Conservation (phyloP, 2,113 vertebrate species). For the Connochaetes taurinus region DNA sequence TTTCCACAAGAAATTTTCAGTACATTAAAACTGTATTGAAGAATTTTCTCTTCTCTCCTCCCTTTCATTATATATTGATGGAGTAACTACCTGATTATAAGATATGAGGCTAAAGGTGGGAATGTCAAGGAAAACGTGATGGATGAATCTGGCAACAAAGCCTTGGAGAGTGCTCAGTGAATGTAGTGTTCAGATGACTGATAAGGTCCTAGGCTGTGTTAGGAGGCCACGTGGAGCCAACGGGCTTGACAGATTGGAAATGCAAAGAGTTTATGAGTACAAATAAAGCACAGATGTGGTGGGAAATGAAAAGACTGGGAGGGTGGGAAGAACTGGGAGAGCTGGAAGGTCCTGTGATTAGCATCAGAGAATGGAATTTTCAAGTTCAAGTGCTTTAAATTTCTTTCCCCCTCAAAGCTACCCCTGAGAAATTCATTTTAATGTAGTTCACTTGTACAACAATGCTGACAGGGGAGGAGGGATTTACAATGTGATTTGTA, state of each 20-base stretch:
- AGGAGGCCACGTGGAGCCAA: neutral
- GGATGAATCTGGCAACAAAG: neutral
- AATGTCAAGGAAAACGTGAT: neutral
- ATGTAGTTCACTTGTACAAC: neutral
- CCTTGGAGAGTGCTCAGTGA: neutral
- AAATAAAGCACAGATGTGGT: neutral
- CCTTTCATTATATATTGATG: neutral
- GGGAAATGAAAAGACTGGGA: neutral
- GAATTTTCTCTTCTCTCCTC: neutral
- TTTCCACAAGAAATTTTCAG: neutral
- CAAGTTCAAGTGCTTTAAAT: constrained; percentile 19
- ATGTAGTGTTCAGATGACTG: neutral
- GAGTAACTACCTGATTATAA: neutral
- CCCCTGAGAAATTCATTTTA: neutral
- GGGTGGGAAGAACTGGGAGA: neutral
- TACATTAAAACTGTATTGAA: neutral
- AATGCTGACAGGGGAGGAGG: neutral
- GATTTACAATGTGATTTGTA: neutral
- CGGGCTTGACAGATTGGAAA: neutral
- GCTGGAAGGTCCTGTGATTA: neutral
- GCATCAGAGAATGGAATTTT: neutral
- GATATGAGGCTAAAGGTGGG: neutral
- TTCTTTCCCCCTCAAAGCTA: constrained; percentile 1
- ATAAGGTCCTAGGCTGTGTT: neutral
- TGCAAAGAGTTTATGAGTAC: neutral